Conservation (phyloP, 2,113 vertebrate genomes). For the Actenoides hombroni region DNA sequence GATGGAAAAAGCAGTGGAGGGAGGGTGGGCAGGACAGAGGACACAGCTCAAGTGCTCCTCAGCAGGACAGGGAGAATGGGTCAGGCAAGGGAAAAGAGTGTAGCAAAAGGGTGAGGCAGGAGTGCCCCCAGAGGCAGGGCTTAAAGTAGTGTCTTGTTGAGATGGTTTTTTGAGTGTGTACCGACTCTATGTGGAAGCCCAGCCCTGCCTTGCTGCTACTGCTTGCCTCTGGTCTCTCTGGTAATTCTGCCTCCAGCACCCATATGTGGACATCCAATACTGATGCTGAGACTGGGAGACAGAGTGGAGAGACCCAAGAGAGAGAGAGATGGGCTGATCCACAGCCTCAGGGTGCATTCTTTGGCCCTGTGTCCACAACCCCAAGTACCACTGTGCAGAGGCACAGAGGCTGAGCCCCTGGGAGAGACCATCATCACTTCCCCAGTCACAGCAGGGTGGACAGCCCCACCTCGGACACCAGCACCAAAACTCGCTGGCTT, state of each 20-base stretch:
- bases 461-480: neutral
- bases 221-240: neutral
- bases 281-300: neutral
- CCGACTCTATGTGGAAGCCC: rapidly evolving
- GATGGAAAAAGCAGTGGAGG: rapidly evolving
- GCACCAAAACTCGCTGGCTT: neutral
- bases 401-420: too few species aligned
- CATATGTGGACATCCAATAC: rapidly evolving
- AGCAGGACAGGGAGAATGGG: neutral
- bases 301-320: rapidly evolving
- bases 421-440: rapidly evolving
- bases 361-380: too few species aligned
- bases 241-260: neutral
- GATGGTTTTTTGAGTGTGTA: neutral
- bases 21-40: neutral
- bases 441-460: too few species aligned
- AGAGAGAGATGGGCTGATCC: neutral
- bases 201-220: neutral
- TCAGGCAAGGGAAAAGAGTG: neutral
- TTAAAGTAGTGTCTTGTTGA: neutral
- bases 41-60: rapidly evolving
- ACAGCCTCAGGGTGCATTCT: neutral
- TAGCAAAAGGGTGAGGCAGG: neutral
- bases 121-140: neutral
- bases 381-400: rapidly evolving